Conservation (phyloP, 2,797 vertebrate genomes). For the Sphaeramia orbicularis region DNA sequence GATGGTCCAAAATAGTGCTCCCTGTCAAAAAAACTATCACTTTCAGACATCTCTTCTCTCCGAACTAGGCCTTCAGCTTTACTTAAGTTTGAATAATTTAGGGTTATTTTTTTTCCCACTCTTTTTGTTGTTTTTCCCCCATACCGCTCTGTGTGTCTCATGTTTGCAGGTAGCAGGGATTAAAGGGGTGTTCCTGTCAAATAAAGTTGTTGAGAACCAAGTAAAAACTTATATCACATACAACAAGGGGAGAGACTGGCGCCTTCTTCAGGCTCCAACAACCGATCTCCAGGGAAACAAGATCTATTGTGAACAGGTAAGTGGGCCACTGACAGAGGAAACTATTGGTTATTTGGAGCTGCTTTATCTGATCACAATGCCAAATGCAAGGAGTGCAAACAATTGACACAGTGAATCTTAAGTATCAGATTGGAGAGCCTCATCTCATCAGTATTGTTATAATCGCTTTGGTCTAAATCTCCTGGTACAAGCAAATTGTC, state of each 20-base stretch:
- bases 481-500: no score
- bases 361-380: no score
- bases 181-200: slow-evolving; percentile 99
- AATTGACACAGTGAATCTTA: no score
- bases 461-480: no score
- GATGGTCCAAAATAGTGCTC: slow-evolving; percentile 83
- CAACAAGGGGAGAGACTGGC: slow-evolving; percentile 98
- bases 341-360: slow-evolving; percentile 22
- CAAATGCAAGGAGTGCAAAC: no score
- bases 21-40: slow-evolving; percentile 77
- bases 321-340: slow-evolving; percentile 73
- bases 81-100: slow-evolving; percentile 81
- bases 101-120: slow-evolving; percentile 46
- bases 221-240: slow-evolving; percentile 98
- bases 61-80: slow-evolving; percentile 75
- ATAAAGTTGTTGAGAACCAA: slow-evolving; percentile 97
- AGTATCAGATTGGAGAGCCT: no score
- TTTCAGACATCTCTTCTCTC: slow-evolving; percentile 65
- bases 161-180: slow-evolving; percentile 97
- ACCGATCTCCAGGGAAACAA: slow-evolving; percentile 91
- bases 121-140: slow-evolving; percentile 54
- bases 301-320: slow-evolving; percentile 92
- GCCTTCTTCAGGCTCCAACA: slow-evolving; percentile 91
- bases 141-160: slow-evolving; percentile 50
- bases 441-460: no score